These are phyloP conservation scores for Pampusana beccarii DNA, from an alignment of 2,113 vertebrate genomes.

Conservation along the genomic window DNA sequence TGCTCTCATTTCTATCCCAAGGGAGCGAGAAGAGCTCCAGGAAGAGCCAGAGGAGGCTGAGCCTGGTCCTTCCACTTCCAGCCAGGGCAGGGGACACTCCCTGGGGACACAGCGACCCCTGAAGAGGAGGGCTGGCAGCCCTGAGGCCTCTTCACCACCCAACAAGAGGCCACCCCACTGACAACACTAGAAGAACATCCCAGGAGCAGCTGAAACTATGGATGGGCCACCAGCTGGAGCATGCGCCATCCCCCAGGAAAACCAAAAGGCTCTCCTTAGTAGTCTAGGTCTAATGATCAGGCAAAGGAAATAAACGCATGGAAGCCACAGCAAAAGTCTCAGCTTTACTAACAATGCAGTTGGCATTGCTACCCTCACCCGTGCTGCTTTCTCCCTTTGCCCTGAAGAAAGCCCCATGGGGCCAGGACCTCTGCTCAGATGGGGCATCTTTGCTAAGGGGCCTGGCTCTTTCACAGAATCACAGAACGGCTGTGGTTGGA, in stretches of 20 bases:
- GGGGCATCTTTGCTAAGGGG: not conserved
- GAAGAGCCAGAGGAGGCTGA: not conserved
- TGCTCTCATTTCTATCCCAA: accelerated
- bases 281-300: not conserved
- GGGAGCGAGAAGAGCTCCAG: not conserved
- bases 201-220: not conserved
- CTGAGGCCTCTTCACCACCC: not conserved
- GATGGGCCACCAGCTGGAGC: not conserved
- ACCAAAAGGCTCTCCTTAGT: not conserved
- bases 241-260: not conserved
- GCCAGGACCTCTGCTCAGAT: not conserved
- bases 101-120: not conserved
- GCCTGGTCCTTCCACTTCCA: not conserved
- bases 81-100: not conserved
- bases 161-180: not conserved
- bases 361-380: not conserved
- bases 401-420: not conserved
- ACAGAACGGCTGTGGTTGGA: too few relatives aligned
- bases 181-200: not conserved
- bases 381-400: not conserved
- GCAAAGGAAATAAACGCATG: not conserved
- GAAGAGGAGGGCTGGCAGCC: not conserved
- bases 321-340: not conserved
- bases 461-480: not conserved
- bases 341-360: not conserved